Percentiles rank a stretch among this genome's conserved stretches.
Conservation (phyloP, 37 sponge, comb jelly and placozoan species). For the Cladorhizidae sp. region DNA sequence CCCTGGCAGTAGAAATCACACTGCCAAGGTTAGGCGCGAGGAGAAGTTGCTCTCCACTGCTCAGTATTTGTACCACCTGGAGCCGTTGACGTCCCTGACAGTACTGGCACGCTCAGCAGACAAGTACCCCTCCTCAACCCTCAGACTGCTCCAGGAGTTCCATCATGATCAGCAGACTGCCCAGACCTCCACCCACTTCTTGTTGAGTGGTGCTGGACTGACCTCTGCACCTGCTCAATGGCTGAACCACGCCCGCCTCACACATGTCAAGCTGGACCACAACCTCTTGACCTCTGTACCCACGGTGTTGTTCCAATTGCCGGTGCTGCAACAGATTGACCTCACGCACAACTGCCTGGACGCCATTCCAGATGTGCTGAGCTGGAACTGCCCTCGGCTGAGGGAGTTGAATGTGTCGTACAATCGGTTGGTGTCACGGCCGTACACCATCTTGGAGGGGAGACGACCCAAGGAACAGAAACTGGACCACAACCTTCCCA, state of each 20-base stretch:
- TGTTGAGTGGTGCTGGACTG: slow-evolving; percentile 23
- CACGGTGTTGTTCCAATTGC: slow-evolving; percentile 37
- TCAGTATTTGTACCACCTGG: slow-evolving; percentile 28
- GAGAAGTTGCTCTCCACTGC: slow-evolving; percentile 15
- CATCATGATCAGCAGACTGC: not conserved
- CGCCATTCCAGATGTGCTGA: slow-evolving; percentile 42
- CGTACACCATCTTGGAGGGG: slow-evolving; percentile 28
- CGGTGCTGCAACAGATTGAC: slow-evolving; percentile 24
- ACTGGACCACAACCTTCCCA: slow-evolving; percentile 9
- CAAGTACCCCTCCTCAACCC: slow-evolving; percentile 26
- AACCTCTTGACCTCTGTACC: slow-evolving; percentile 44
- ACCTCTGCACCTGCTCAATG: slow-evolving; percentile 14
- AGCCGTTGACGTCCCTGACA: slow-evolving; percentile 16
- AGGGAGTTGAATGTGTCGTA: slow-evolving; percentile 35
- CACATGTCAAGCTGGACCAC: slow-evolving; percentile 45
- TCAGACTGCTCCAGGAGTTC: slow-evolving; percentile 32
- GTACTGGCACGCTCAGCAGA: slow-evolving; percentile 12
- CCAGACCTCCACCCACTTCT: slow-evolving; percentile 15
- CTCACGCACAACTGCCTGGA: slow-evolving; percentile 55
- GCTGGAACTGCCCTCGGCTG: slow-evolving; percentile 68
- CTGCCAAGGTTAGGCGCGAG: too few relatives aligned
- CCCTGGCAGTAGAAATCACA: too few relatives aligned
- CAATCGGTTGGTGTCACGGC: slow-evolving; percentile 44
- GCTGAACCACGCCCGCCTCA: slow-evolving; percentile 24
- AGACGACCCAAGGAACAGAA: slow-evolving; percentile 1